Percentiles rank a stretch among this genome's conserved stretches.
phyloP scores from a whole-genome alignment of 2,797 vertebrate genomes.

The Crypturellus tataupa region DNA sequence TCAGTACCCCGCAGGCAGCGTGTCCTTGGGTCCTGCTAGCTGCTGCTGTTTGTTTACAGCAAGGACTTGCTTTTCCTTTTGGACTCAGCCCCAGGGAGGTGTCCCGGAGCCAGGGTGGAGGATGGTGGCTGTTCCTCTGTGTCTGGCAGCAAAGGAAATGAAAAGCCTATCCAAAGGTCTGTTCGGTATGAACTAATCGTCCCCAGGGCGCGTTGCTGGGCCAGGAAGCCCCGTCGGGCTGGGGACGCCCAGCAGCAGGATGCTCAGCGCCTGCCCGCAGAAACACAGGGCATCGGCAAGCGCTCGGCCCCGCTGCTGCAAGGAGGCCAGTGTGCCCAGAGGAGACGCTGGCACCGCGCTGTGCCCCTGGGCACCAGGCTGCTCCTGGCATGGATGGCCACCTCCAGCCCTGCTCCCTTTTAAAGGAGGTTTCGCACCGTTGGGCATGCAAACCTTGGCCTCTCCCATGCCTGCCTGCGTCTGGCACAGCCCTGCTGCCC shows the following conservation, averaged over 20 bases:
- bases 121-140: conserved; percentile 23
- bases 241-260: conserved; percentile 30
- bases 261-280: background rate
- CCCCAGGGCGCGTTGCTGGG: conserved; percentile 47
- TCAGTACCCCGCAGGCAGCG: background rate
- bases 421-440: background rate
- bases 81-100: no score
- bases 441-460: background rate
- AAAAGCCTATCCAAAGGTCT: conserved; percentile 68
- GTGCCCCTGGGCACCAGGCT: background rate
- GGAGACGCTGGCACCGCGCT: background rate
- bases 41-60: conserved; percentile 22
- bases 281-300: background rate
- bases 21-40: background rate
- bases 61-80: conserved; percentile 53
- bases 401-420: conserved; percentile 28
- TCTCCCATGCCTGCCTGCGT: background rate
- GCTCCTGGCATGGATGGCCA: background rate
- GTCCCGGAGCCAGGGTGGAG: background rate
- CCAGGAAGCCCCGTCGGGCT: conserved; percentile 45
- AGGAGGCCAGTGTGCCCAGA: no score
- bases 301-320: no score
- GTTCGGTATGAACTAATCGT: conserved; percentile 61
- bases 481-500: background rate
- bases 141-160: conserved; percentile 58